Base-by-base conservation (phyloP, 64 coral and sea anemone genomes). In the Porites lutea region DNA sequence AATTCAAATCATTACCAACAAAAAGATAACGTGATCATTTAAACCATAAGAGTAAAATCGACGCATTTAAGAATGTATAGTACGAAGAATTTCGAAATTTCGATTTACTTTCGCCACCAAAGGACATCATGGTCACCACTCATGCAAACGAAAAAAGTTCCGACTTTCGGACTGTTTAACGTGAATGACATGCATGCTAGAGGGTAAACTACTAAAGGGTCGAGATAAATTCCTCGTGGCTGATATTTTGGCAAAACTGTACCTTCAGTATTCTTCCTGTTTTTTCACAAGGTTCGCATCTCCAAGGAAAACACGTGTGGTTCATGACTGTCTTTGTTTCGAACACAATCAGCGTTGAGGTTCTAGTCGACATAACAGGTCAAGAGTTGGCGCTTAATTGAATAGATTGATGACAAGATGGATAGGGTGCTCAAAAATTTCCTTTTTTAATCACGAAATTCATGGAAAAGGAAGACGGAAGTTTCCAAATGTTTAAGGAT, bases 241-340 rank as follows among this genome's bases (percentile, higher is more conserved):
- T 1, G 49, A 77, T n/a, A 23, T 57, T 78, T 74, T 45, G 4
- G 13, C 13, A 65, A 65, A 57, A 12, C 2, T 57, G 45, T 37
- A 37, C 3, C 14, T 52, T 52, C n/a, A 37, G 27, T 37, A 50
- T 27, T 70, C 48, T 76, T 76, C 73, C 78, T 6, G 15, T 68
- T 69, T 69, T 12, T 67, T 13, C 15, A 11, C 43, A 15, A 61
- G 78, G 21, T 50, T 68, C 62, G 8, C 16, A 65, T 84, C 63
- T 68, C 81, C 59, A 69, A 84, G 81, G 43, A 10, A 19, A 84
- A 84, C 81, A 84, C 64, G 81, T 84, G 81, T 68, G 48, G 0
- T 23, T 52, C 15, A 52, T 3, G 49, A 52, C 18, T 1, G 46
- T 12, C 59, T 68, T 84, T 84, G 81, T 84, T 69, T 68, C 62